A percentile compares a stretch with the other conserved stretches of the same genome.
Evolutionary conservation across 2,113 vertebrate genomes (phyloP).

Genomic region (Galeopterus variegatus): DNA sequence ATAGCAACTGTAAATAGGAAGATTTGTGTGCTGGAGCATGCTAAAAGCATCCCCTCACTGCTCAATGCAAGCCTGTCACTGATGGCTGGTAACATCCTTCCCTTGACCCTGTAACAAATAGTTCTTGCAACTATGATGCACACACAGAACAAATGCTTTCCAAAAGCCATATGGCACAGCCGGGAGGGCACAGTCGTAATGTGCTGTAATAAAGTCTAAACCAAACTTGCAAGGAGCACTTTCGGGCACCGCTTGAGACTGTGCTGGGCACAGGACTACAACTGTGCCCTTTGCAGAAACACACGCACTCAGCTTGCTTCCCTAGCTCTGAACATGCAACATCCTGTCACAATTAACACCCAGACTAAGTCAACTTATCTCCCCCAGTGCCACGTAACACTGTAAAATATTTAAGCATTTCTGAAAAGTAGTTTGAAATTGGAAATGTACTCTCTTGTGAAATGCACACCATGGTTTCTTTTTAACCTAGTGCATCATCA

Average conservation of each 20-base stretch:
- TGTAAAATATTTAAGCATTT: not conserved
- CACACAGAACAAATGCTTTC: not conserved
- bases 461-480: not conserved
- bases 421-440: not conserved
- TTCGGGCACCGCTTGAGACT: not conserved
- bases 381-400: not conserved
- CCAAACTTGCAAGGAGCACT: not conserved
- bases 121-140: not conserved
- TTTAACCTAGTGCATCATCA: not conserved
- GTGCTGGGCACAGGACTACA: not conserved
- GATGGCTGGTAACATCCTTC: not conserved
- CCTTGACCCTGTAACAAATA: not conserved
- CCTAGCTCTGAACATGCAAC: not conserved
- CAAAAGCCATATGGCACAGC: not conserved
- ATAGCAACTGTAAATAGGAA: conserved; percentile 86
- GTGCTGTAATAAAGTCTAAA: not conserved
- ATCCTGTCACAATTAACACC: not conserved
- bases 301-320: not conserved
- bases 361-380: not conserved
- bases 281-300: not conserved
- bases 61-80: not conserved
- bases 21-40: conserved; percentile 51
- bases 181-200: not conserved
- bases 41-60: conserved; percentile 25
- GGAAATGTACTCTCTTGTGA: not conserved